These are phyloP conservation scores for Mastomys natalensis DNA, from an alignment of 2,113 vertebrate genomes.

Conservation along the genomic window DNA sequence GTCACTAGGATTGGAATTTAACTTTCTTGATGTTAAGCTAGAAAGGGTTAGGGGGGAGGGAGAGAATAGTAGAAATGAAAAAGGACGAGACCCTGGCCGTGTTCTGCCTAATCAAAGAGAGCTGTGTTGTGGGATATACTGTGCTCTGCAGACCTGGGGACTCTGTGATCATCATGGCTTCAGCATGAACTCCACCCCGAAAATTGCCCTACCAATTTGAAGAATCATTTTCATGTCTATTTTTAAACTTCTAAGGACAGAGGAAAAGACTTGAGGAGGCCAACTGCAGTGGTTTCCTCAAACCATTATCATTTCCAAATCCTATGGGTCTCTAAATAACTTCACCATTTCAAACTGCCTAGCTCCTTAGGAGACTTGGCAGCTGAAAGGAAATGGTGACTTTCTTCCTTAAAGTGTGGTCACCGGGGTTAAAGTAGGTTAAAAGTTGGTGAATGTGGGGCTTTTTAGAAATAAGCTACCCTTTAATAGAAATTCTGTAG, in stretches of 20 bases:
- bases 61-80: conserved; percentile 18
- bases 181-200: conserved; percentile 58
- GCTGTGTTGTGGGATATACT: conserved; percentile 50
- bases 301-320: conserved; percentile 59
- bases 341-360: conserved; percentile 25
- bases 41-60: background rate
- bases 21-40: background rate
- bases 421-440: conserved; percentile 47
- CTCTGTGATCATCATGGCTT: conserved; percentile 53
- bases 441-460: conserved; percentile 50
- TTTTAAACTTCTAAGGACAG: conserved; percentile 76
- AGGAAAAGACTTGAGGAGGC: conserved; percentile 43
- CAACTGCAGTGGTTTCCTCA: conserved; percentile 67
- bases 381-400: conserved; percentile 53
- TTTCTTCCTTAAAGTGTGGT: conserved; percentile 55
- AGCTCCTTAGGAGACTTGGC: conserved; percentile 48
- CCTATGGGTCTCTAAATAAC: conserved; percentile 73
- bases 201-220: conserved; percentile 49
- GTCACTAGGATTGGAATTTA: conserved; percentile 5
- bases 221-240: conserved; percentile 71
- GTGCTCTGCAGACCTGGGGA: background rate
- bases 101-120: conserved; percentile 20
- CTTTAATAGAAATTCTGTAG: conserved; percentile 14
- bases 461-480: conserved; percentile 41
- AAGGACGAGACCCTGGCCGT: background rate